phyloP scores from a whole-genome alignment of 2,113 vertebrate species.

The Vireo altiloquus region DNA sequence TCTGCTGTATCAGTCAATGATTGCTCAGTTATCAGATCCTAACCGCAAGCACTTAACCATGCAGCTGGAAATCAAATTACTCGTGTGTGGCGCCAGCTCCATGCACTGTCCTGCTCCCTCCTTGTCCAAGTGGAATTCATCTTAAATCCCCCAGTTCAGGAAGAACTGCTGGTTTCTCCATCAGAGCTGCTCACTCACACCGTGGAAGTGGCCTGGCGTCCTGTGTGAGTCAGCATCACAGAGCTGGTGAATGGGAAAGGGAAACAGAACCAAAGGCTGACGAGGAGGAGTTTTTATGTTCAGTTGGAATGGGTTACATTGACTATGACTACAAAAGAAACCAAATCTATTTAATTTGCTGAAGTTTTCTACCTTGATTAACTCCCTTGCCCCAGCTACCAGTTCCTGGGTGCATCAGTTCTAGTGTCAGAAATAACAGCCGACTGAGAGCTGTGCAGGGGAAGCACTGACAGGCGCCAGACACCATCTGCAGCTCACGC shows the following conservation, averaged over 20 bases:
- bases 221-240: neutral
- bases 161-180: neutral
- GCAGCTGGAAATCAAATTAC: neutral
- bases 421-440: neutral
- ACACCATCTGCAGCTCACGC: neutral
- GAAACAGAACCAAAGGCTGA: neutral
- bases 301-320: neutral
- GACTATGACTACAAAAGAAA: neutral
- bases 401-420: neutral
- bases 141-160: neutral
- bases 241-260: neutral
- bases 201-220: neutral
- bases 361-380: neutral
- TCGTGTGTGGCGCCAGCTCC: neutral
- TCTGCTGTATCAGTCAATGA: neutral
- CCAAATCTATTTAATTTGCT: neutral
- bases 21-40: neutral
- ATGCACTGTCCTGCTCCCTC: neutral
- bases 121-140: neutral
- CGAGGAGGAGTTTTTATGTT: rapidly evolving
- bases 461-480: neutral
- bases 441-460: neutral
- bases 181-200: neutral
- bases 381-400: neutral
- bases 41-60: neutral